Base-by-base conservation (phyloP, 2,113 vertebrate genomes). In the Gracilinanus agilis region DNA sequence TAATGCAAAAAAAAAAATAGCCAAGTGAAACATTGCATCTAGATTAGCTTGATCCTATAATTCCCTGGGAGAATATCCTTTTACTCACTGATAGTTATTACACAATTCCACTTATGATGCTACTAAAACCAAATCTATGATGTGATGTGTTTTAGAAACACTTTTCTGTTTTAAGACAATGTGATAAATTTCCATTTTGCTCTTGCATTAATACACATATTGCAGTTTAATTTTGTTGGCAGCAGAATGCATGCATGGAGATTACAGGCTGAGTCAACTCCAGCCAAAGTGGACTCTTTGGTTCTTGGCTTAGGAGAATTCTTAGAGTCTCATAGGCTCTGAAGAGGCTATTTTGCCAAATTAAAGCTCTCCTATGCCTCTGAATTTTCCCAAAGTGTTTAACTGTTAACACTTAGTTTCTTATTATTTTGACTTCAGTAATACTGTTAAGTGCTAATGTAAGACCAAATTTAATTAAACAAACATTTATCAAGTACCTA, bases 181-280 rank as follows among this genome's bases (percentile, higher is more conserved):
- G 94, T 92, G 96, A 29, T 88, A 91, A 91, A 83, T 96, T 96
- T 96, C 96, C 92, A 94, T 91, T 96, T 95, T 91, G 92, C 75
- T 58, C 40, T 89, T 95, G 91, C 93, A 44, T 97, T 97, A 96
- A 96, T 95, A 90, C 96, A 54, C 44, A 90, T 89, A 92, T 56
- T 93, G 95, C 94, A 96, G 93, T 93, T 98, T 97, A 97, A 97
- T 97, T 97, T 96, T 90, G 91, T 94, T 97, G 96, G 94, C 96
- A 97, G 54, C 91, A 54, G 53, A 96, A 89, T n/a, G 16, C 55
- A 91, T 88, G 40, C 3, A 2, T 90, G 93, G 94, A 95, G 94
- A 94, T 96, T 56, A 96, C 93, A 54, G 95, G 55, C 90, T 96
- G 97, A 94, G 97, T 92, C 55, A 44, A 91, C 93, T 97, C 94